These are phyloP conservation scores for Pilophorus perplexus DNA, from an alignment of 2,888 invertebrate genomes.

Conservation along the genomic window DNA sequence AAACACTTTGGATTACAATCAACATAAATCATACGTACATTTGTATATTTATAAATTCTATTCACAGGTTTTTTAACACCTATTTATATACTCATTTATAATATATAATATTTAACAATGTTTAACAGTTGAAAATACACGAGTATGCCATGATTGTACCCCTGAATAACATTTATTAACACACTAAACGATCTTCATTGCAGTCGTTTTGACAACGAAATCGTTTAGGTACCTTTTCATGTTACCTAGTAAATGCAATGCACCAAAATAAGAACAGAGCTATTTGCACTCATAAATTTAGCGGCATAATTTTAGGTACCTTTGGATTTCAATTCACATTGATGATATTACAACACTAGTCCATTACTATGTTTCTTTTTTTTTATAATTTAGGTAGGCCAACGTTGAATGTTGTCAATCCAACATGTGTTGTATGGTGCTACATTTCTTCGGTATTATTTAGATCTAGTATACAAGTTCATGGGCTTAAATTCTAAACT, in stretches of 20 bases:
- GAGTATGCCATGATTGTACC: conserved; percentile 39
- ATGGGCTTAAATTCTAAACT: conserved; percentile 1
- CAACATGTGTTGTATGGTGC: conserved; percentile 11
- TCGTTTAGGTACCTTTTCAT: conserved; percentile 17
- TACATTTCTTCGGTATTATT: conserved; percentile 5
- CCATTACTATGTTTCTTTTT: conserved; percentile 17
- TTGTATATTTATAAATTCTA: conserved; percentile 37
- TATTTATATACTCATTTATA: conserved; percentile 37
- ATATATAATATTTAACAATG: conserved; percentile 40
- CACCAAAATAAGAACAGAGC: conserved; percentile 10
- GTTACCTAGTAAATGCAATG: conserved; percentile 18
- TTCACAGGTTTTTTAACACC: conserved; percentile 39
- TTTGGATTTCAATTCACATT: too few relatives aligned
- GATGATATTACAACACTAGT: conserved; percentile 11
- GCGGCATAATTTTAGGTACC: conserved; percentile 21
- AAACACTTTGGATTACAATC: conserved; percentile 36
- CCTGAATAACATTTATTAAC: conserved; percentile 27
- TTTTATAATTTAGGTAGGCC: conserved; percentile 25
- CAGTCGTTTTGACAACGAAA: conserved; percentile 4
- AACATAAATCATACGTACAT: conserved; percentile 37
- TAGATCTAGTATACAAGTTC: not conserved
- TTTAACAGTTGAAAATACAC: conserved; percentile 39
- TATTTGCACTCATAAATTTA: conserved; percentile 12
- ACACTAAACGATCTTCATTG: conserved; percentile 17
- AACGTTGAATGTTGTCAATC: conserved; percentile 25